Base-by-base conservation (phyloP, 2,113 vertebrate genomes). In the Sander vitreus region DNA sequence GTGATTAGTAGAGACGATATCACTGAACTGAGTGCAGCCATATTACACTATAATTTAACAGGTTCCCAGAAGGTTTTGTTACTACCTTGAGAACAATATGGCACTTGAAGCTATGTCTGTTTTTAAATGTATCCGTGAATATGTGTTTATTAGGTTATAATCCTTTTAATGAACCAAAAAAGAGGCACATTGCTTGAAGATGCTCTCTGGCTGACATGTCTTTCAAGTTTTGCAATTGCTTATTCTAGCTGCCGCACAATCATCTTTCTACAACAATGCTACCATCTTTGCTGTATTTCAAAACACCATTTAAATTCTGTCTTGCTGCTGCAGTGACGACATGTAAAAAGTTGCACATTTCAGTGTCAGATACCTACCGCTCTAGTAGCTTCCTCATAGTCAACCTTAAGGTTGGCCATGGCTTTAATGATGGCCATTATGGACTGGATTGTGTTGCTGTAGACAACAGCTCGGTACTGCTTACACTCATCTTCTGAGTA, bases 371-470 rank as follows among this genome's bases (percentile, higher is more conserved):
- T 51, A 95, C 97, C 0, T 93, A 99, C 98, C 74, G 94, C 95
- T 85, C 98, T 96, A 21, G 95, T 91, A 76, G 95, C 8, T n/a
- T 99, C 97, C 4, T 97, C 97, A 23, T 98, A 99, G 64, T 97
- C 95, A n/a, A 99, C 97, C 91, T 99, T 97, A 82, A 99, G 96
- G 89, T 97, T 98, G 89, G 93, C 93, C 97, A 99, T 99, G 0
- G 98, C 98, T 93, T 99, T 99, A 94, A 99, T 96, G 76, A 99
- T 99, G 79, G 98, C 97, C 97, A 99, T 99, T 85, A 99, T 98
- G 88, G 98, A 99, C 95, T 99, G 98, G 94, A 99, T 98, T 93
- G 97, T 99, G 95, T 99, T 99, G 95, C 98, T 99, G 95, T 97
- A 99, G 78, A 99, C 98, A 25, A 99, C 97, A 0, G 98, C 98